phyloP scores from a whole-genome alignment of 64 coral and sea anemone species.

The Trachythela sp. region DNA sequence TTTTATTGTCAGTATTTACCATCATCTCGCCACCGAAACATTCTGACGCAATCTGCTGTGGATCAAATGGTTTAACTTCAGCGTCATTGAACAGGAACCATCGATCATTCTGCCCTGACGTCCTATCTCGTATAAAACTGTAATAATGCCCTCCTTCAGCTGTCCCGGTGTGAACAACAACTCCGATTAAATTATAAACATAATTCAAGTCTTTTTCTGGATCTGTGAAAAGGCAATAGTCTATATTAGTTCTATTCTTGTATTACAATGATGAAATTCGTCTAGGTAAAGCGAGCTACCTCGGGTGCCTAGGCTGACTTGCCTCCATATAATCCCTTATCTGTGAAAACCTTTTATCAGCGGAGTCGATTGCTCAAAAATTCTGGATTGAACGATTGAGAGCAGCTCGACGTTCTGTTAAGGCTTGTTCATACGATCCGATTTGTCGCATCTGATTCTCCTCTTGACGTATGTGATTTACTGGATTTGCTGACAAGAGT shows the following conservation, averaged over 20 bases:
- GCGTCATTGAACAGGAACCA: slow-evolving; percentile 99
- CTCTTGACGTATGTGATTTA: too few relatives aligned
- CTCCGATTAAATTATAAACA: slow-evolving; percentile 90
- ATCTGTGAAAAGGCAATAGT: slow-evolving; percentile 23
- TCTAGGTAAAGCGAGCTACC: too few relatives aligned
- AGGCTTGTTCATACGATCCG: too few relatives aligned
- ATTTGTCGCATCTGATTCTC: too few relatives aligned
- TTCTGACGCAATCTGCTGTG: slow-evolving; percentile 85
- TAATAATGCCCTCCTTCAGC: slow-evolving; percentile 98
- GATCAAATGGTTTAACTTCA: slow-evolving; percentile 99
- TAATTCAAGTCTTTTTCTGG: slow-evolving; percentile 76
- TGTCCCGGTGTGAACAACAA: slow-evolving; percentile 94
- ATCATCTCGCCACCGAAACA: slow-evolving; percentile 99
- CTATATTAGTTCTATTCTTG: background rate
- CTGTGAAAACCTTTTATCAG: too few relatives aligned
- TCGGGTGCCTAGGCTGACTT: too few relatives aligned
- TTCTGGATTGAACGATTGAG: too few relatives aligned
- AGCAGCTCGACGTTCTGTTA: too few relatives aligned
- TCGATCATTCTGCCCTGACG: slow-evolving; percentile 58
- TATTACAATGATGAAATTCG: too few relatives aligned
- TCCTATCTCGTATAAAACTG: slow-evolving; percentile 87
- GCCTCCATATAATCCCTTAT: too few relatives aligned
- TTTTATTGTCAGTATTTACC: slow-evolving; percentile 19
- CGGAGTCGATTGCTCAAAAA: too few relatives aligned
- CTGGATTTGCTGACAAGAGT: too few relatives aligned